These are phyloP conservation scores for Drosophila sp. DNA, from an alignment of 1,140 invertebrate genomes.

Conservation along the genomic window DNA sequence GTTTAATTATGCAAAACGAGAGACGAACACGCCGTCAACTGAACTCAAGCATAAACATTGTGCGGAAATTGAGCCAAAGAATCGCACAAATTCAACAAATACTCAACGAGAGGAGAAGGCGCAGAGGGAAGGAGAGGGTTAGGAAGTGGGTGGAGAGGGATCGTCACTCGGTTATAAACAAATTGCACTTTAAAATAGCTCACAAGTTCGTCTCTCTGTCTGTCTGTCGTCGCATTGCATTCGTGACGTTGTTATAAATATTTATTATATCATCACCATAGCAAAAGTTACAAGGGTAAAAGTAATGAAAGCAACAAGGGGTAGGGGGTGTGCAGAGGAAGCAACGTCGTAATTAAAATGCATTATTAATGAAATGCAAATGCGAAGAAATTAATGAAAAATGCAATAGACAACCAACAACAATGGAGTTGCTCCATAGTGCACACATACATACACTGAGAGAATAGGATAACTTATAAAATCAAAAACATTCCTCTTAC, in stretches of 20 bases:
- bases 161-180: slow-evolving; percentile 37
- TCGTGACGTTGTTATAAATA: slow-evolving; percentile 53
- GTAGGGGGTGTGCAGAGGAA: not conserved
- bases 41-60: slow-evolving; percentile 52
- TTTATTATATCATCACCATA: slow-evolving; percentile 49
- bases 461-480: too few relatives aligned
- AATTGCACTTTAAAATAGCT: slow-evolving; percentile 53
- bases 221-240: slow-evolving; percentile 46
- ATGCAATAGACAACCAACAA: slow-evolving; percentile 36
- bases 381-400: slow-evolving; percentile 47
- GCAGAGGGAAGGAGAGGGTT: not conserved
- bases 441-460: not conserved
- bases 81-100: not conserved
- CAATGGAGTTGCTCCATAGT: not conserved
- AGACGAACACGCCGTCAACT: slow-evolving; percentile 18
- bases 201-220: slow-evolving; percentile 22
- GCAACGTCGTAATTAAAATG: slow-evolving; percentile 44
- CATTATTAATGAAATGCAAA: slow-evolving; percentile 57
- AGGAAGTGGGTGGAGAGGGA: not conserved
- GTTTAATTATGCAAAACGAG: slow-evolving; percentile 49
- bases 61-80: slow-evolving; percentile 48
- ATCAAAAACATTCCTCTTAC: too few relatives aligned
- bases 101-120: not conserved
- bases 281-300: not conserved
- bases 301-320: not conserved